Evolutionary conservation across 2,797 vertebrate genomes (phyloP), one percentile per base, ranked within the genome.

Genomic region (Hippocampus kuda): DNA sequence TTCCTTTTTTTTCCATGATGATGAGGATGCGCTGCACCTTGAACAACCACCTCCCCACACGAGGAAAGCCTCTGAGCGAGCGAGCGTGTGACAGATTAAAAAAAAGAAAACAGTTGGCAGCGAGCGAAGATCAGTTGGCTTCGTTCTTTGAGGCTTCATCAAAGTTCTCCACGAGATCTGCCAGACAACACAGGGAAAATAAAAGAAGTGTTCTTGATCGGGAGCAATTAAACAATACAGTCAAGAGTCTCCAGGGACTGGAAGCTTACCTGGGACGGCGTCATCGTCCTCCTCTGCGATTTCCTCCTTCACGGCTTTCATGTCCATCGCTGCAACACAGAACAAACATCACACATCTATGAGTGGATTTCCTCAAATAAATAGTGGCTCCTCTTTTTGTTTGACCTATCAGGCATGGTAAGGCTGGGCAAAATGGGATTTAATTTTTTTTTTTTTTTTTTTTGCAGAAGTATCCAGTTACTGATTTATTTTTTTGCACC

Each of bases 131-230:
- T 93, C 92, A 98, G 91, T 98, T 98, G 75, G 95, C 95, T 92
- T 99, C 96, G 62, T 98, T 94, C 91, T 98, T 98, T 81, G 97
- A 99, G 68, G 97, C 94, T 86, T 99, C 97, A 75, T 98, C 95
- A 83, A 98, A 98, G 89, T 99, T 98, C 92, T 97, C 96, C 93
- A 99, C 96, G 26, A 99, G 96, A 92, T 99, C 97, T 99, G 91
- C 3, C 63, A 48, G 63, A 48, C 60, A 41, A 60, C 15, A 49
- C 48, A 51, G 20, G 20, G 24, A 9, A 61, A 20, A 76, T 82
- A 83, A 65, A 26, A 54, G 26, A 56, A 69, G n/a, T 7, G 18
- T 22, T 34, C 4, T 22, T n/a, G 9, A n/a, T 51, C 9, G 49
- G 26, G 49, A 27, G 42, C 18, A 12, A 26, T 66, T 13, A 49